Evolutionary conservation across 2,888 invertebrate genomes (phyloP).

Genomic region (Drosophila stalkeri): DNA sequence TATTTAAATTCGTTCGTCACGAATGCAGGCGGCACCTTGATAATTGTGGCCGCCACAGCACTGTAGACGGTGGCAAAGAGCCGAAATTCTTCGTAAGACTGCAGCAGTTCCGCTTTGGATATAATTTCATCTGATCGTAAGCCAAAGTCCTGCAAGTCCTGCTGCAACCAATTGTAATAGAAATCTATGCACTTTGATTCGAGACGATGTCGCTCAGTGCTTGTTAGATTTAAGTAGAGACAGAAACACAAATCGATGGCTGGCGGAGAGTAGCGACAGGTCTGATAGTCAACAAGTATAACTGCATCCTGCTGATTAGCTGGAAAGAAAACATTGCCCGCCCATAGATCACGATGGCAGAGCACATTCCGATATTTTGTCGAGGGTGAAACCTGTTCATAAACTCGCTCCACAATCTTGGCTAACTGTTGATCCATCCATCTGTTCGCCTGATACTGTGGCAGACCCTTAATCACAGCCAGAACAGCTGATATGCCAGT

Average conservation of each 20-base stretch:
- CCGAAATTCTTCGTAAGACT: slow-evolving; percentile 75
- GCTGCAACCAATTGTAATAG: slow-evolving; percentile 73
- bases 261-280: slow-evolving; percentile 81
- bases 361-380: slow-evolving; percentile 85
- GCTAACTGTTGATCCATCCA: slow-evolving; percentile 63
- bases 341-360: slow-evolving; percentile 85
- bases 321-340: slow-evolving; percentile 82
- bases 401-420: slow-evolving; percentile 61
- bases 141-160: slow-evolving; percentile 72
- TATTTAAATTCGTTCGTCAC: slow-evolving; percentile 75
- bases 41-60: slow-evolving; percentile 66
- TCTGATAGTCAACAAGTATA: slow-evolving; percentile 83
- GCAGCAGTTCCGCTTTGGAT: slow-evolving; percentile 53
- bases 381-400: slow-evolving; percentile 76
- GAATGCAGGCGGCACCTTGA: slow-evolving; percentile 67
- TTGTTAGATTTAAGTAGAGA: slow-evolving; percentile 77
- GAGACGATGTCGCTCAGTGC: slow-evolving; percentile 18
- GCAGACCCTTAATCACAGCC: slow-evolving; percentile 59
- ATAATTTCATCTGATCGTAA: slow-evolving; percentile 53
- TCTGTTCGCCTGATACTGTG: slow-evolving; percentile 55
- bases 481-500: slow-evolving; percentile 72
- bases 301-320: slow-evolving; percentile 36
- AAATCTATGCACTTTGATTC: slow-evolving; percentile 62
- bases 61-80: slow-evolving; percentile 72
- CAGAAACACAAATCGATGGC: slow-evolving; percentile 80